These are phyloP conservation scores for Bolinopsis microptera DNA, from an alignment of 37 sponge, comb jelly and placozoan genomes.

Conservation along the genomic window DNA sequence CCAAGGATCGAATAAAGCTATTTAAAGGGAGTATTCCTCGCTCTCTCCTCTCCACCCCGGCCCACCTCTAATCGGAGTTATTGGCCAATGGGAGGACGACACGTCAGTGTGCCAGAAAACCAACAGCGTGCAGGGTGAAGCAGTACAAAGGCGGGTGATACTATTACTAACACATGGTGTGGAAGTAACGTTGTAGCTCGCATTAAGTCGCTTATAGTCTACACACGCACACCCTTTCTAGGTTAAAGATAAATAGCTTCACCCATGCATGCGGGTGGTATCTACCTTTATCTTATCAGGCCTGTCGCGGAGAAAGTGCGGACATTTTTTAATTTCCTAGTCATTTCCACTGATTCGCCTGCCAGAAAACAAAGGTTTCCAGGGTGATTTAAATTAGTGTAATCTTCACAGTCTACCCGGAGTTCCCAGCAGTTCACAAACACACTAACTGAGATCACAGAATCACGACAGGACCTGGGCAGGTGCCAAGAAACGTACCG, in stretches of 20 bases:
- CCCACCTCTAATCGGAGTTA: not conserved
- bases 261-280: not conserved
- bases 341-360: not conserved
- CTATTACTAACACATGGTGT: not conserved
- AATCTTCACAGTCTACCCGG: not conserved
- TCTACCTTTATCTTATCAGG: not conserved
- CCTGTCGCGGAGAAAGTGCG: too few relatives aligned
- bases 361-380: too few relatives aligned
- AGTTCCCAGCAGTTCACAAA: too few relatives aligned
- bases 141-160: not conserved
- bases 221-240: not conserved
- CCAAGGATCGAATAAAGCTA: not conserved
- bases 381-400: not conserved
- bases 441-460: too few relatives aligned
- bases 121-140: not conserved
- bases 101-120: not conserved
- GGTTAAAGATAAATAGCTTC: not conserved
- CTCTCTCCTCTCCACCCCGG: not conserved
- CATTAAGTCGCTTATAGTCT: not conserved
- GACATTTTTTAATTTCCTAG: not conserved
- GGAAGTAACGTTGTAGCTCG: not conserved
- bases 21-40: not conserved
- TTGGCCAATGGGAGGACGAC: not conserved
- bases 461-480: too few relatives aligned
- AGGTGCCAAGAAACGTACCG: not conserved